These are phyloP conservation scores for Cassiopea xamachana DNA, from an alignment of 30 jellyfish, hydroid and myxozoan genomes.

Conservation along the genomic window DNA sequence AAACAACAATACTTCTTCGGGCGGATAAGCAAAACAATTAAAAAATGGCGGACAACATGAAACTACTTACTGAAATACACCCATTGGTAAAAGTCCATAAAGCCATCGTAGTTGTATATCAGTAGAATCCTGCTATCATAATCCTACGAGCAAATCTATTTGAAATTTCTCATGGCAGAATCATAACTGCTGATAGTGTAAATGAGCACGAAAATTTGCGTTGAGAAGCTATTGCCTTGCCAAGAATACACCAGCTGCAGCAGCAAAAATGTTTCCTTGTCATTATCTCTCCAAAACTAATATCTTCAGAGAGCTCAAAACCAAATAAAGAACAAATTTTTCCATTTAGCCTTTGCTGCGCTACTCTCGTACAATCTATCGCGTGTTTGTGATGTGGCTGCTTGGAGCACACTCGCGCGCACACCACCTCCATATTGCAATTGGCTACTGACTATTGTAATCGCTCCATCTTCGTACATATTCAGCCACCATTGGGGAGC, in stretches of 20 bases:
- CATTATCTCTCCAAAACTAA: background rate
- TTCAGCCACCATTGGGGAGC: background rate
- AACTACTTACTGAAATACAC: background rate
- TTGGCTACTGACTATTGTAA: constrained; percentile 10
- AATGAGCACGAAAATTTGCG: background rate
- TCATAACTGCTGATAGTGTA: too few species aligned
- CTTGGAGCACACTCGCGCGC: background rate
- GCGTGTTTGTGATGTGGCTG: background rate
- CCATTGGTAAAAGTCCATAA: background rate
- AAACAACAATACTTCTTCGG: background rate
- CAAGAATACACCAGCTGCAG: background rate
- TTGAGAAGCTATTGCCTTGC: background rate
- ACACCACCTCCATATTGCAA: background rate
- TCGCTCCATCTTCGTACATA: constrained; percentile 57
- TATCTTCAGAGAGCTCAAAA: background rate
- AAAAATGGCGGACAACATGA: constrained; percentile 34
- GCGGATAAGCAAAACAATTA: background rate
- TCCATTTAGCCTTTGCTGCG: too few species aligned
- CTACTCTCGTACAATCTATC: too few species aligned
- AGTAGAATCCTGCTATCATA: too few species aligned
- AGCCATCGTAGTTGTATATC: too few species aligned
- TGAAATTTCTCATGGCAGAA: too few species aligned
- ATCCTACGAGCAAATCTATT: too few species aligned
- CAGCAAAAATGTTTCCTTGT: too few species aligned
- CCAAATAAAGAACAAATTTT: background rate